Evolutionary conservation across 2,797 vertebrate species (phyloP), one percentile per base, ranked within the genome.

Genomic region (Sus cebifrons): DNA sequence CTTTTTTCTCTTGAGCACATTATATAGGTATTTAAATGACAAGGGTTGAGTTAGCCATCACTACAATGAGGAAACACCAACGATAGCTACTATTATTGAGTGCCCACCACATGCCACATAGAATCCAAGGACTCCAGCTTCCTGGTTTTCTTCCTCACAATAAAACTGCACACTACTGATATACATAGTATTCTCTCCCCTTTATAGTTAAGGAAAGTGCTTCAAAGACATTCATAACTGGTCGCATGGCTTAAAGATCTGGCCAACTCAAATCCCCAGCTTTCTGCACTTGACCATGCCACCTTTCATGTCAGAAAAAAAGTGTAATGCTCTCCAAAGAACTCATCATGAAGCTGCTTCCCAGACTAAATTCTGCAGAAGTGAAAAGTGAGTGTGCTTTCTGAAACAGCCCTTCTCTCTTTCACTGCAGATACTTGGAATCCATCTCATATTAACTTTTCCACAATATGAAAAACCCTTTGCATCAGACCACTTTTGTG

Each of bases 321-420:
- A n/a, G n/a, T n/a, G 32, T 58, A 73, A 82, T 20, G 5, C 2
- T 52, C 17, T 49, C 93, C 64, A 81, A 40, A 91, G 64, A 18
- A 11, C 13, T 68, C 54, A 44, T 16, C 79, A 27, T 32, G 18
- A 94, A 60, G 67, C 16, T n/a, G 44, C 52, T 75, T 77, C 13
- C 9, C 44, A 64, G 23, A 58, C 32, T 79, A 79, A 95, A 95
- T 77, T 81, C 21, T 93, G 36, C 52, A 89, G 27, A 74, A 81
- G 20, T 56, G 23, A 54, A 89, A 91, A 44, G 40, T 32, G 25
- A n/a, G 29, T 49, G n/a, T 68, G 25, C 64, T 94, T 74, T 89
- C 83, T 70, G 8, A 85, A 73, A 44, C 0, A 82, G 29, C 13
- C 56, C 32, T 82, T 93, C 27, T 74, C 6, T 78, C 25, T 36